These are phyloP conservation scores for Allacma fusca DNA, from an alignment of 2,888 invertebrate genomes.

Conservation along the genomic window DNA sequence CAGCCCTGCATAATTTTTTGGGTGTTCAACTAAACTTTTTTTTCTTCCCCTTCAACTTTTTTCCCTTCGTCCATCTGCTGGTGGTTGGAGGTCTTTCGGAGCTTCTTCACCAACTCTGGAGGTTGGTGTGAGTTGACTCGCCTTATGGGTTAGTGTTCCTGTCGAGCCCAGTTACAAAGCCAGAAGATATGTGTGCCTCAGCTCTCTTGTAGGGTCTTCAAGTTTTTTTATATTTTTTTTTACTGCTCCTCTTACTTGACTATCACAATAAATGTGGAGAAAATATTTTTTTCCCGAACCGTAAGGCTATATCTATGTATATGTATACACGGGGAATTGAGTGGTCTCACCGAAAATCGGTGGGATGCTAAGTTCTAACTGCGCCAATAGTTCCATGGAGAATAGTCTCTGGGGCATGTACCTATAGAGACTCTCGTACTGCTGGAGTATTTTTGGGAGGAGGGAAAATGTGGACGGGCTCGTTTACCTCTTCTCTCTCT, in stretches of 20 bases:
- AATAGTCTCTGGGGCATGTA: neutral
- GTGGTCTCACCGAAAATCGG: conserved; percentile 27
- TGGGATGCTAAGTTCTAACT: conserved; percentile 34
- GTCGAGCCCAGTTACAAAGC: conserved; percentile 5
- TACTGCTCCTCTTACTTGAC: conserved; percentile 19
- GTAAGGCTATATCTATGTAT: neutral
- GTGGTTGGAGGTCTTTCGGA: neutral
- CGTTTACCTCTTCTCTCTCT: conserved; percentile 36
- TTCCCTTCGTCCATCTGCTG: conserved; percentile 18
- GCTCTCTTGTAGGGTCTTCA: neutral
- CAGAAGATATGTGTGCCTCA: neutral
- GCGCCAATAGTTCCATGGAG: conserved; percentile 25
- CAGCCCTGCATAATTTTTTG: conserved; percentile 38
- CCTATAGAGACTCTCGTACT: neutral
- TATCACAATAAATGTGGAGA: conserved; percentile 36
- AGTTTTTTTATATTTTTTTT: neutral
- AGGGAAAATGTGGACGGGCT: conserved; percentile 40
- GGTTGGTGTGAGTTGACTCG: neutral
- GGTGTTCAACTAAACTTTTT: neutral
- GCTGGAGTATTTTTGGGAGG: neutral
- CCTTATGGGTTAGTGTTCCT: conserved; percentile 18
- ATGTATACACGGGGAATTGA: no score
- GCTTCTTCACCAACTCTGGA: neutral
- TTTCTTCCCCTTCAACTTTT: conserved; percentile 17
- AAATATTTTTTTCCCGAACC: conserved; percentile 19